These are phyloP conservation scores for Terrapene triunguis DNA, from an alignment of 2,113 vertebrate genomes.

Conservation along the genomic window DNA sequence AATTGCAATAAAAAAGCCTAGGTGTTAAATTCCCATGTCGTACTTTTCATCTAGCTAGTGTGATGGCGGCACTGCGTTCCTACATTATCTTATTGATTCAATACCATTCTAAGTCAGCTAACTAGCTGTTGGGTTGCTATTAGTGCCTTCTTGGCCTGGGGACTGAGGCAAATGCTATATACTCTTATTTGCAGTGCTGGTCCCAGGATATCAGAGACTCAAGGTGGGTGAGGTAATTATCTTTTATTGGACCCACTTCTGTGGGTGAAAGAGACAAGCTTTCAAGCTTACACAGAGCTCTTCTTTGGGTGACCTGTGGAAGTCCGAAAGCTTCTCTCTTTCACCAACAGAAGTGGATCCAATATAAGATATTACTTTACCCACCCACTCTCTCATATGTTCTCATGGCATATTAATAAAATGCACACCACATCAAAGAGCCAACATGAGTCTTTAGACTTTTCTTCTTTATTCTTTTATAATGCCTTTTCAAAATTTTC, in stretches of 20 bases:
- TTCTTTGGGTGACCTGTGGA: too few species aligned
- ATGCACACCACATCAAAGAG: neutral
- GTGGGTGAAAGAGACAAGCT: neutral
- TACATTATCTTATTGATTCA: neutral
- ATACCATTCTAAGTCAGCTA: rapidly evolving
- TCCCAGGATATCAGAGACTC: neutral
- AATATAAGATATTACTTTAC: neutral
- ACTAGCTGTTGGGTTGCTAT: neutral
- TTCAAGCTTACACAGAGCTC: neutral
- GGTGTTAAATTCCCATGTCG: neutral
- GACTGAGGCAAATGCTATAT: neutral
- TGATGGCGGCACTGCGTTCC: neutral
- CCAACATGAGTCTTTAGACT: neutral
- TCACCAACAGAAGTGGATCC: too few species aligned
- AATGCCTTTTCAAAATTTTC: neutral
- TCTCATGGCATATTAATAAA: rapidly evolving
- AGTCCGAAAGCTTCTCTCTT: too few species aligned
- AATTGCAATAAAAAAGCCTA: neutral
- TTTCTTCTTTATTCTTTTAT: neutral
- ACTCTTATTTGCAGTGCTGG: rapidly evolving
- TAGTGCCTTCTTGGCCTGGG: neutral
- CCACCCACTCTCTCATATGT: neutral
- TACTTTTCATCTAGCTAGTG: neutral
- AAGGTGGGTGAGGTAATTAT: neutral
- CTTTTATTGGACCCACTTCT: neutral